Base-by-base conservation (phyloP, 2,113 vertebrate species). In the Sardina pilchardus region DNA sequence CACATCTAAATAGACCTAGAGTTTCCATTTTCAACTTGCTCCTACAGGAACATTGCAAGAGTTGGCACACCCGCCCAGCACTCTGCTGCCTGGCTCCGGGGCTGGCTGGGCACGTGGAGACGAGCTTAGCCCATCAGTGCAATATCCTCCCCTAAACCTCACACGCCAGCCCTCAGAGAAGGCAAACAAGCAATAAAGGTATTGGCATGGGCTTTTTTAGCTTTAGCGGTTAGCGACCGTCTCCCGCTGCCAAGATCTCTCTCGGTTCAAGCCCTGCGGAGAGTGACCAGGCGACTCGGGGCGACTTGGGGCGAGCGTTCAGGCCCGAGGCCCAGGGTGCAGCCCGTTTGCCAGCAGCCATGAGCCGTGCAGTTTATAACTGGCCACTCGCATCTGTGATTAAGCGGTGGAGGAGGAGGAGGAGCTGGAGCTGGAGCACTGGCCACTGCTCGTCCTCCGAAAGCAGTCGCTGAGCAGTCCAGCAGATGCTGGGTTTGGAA, bases 131-230 rank as follows among this genome's bases (percentile, higher is more conserved):
- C 71, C 71, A 34, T 36, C 71, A 36, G 71, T 16, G 26, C 71
- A 78, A 78, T 78, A 78, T 78, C 71, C 71, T 78, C 71, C 71
- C 30, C 16, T 36, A 78, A 34, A 78, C 71, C 71, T 78, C 71
- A 17, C 71, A 17, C 4, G 14, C 71, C 30, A 78, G 14, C 34
- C 30, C 14, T 36, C 34, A 17, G 16, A 36, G 16, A 34, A 78
- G 71, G 26, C 71, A 78, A 16, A 78, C 71, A 78, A 78, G 71
- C 71, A 78, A 78, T 78, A 78, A 78, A 78, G 30, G 26, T 16
- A 78, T 14, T 36, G 71, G 71, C 10, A 78, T 3, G 14, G 34
- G 12, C 26, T 78, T 78, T 78, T 78, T 78, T 36, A 19, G 71
- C 71, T 34, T 78, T 78, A 16, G 71, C 34, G 71, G 71, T 78